These are phyloP conservation scores for Chrysomallon squamiferum DNA, from an alignment of 1,140 invertebrate genomes.

Conservation along the genomic window DNA sequence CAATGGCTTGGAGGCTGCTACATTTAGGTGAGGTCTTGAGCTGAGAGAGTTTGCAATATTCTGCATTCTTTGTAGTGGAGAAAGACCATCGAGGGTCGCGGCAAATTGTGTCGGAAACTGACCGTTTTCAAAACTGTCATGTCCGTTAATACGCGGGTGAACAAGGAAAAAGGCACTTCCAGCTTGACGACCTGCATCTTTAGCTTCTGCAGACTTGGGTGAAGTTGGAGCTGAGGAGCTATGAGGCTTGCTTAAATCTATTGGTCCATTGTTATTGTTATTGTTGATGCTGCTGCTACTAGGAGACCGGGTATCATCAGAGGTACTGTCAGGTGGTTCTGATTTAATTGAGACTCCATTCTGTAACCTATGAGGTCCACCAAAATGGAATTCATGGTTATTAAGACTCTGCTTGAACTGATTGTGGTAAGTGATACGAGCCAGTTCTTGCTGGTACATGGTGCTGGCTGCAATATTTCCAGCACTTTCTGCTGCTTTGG, in stretches of 20 bases:
- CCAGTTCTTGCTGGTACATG: slow-evolving; percentile 67
- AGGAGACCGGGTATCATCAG: slow-evolving; percentile 32
- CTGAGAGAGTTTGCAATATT: slow-evolving; percentile 97
- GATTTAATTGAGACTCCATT: slow-evolving; percentile 37
- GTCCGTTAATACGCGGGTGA: slow-evolving; percentile 67
- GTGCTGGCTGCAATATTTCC: slow-evolving; percentile 73
- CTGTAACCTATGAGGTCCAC: neutral
- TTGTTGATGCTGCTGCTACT: slow-evolving; percentile 1
- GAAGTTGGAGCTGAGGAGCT: slow-evolving; percentile 38
- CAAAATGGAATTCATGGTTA: slow-evolving; percentile 1
- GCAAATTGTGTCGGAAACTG: slow-evolving; percentile 27
- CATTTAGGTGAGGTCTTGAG: slow-evolving; percentile 65
- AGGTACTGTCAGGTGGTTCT: slow-evolving; percentile 49
- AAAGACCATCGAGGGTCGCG: slow-evolving; percentile 69
- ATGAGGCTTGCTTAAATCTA: slow-evolving; percentile 49
- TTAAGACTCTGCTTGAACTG: slow-evolving; percentile 30
- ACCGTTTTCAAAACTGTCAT: slow-evolving; percentile 57
- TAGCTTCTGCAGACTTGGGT: slow-evolving; percentile 40
- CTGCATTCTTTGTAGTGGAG: slow-evolving; percentile 94
- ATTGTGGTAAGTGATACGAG: slow-evolving; percentile 38
- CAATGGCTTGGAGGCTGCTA: slow-evolving; percentile 81
- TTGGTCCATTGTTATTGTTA: slow-evolving; percentile 42
- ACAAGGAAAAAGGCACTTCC: slow-evolving; percentile 86
- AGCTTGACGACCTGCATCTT: slow-evolving; percentile 68
- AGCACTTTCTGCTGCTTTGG: slow-evolving; percentile 72